Conservation (phyloP, 2,113 vertebrate genomes). For the Anser cygnoides region DNA sequence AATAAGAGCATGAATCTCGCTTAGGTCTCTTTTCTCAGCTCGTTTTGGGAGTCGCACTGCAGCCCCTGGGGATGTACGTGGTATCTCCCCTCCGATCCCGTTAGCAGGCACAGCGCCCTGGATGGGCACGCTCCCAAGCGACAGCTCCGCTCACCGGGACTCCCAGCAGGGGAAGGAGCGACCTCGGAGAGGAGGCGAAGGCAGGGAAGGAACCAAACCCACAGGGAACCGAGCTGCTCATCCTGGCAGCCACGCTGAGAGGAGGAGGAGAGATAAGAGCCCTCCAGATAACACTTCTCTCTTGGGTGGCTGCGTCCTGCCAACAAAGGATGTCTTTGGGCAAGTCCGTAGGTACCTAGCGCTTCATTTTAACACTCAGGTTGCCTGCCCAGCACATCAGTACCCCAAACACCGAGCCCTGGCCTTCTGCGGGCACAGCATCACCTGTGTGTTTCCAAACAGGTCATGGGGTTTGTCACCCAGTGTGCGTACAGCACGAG, state of each 20-base stretch:
- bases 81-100: background rate
- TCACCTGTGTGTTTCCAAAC: background rate
- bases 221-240: accelerated
- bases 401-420: background rate
- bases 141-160: background rate
- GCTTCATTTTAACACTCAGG: background rate
- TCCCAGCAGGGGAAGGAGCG: slow-evolving; percentile 4
- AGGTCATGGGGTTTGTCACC: background rate
- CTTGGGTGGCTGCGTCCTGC: slow-evolving; percentile 15
- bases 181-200: background rate
- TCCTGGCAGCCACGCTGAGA: background rate
- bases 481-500: background rate
- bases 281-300: background rate
- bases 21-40: background rate
- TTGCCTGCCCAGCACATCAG: background rate
- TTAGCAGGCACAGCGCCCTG: background rate
- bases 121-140: slow-evolving; percentile 14
- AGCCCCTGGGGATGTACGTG: background rate
- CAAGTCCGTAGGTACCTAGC: background rate
- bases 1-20: background rate
- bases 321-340: accelerated
- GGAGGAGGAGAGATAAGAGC: background rate
- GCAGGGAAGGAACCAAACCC: background rate
- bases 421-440: background rate
- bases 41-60: background rate